Conservation (phyloP, 2,888 invertebrate genomes). For the Limnephilus marmoratus region DNA sequence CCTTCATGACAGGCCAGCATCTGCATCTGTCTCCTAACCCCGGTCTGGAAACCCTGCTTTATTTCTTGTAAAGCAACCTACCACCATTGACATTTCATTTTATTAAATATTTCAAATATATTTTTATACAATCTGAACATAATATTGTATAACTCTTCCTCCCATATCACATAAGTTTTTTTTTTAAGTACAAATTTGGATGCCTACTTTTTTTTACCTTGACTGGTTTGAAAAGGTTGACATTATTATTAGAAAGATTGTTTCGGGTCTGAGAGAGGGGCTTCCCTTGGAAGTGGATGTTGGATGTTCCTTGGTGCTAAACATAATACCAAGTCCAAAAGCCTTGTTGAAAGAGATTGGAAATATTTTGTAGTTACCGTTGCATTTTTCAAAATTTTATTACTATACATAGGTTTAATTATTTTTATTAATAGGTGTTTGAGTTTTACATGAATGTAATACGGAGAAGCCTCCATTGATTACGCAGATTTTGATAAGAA, state of each 20-base stretch:
- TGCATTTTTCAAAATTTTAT: not conserved
- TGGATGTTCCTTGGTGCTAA: not conserved
- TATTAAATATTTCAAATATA: not conserved
- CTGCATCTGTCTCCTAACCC: conserved; percentile 53
- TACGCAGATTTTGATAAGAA: not conserved
- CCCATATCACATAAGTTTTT: not conserved
- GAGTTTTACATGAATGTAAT: not conserved
- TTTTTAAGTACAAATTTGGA: not conserved
- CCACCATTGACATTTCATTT: not conserved
- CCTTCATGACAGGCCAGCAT: conserved; percentile 85
- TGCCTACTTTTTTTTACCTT: not conserved
- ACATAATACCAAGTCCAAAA: not conserved
- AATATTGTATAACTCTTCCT: not conserved
- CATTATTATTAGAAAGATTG: not conserved
- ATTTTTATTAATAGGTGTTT: not conserved
- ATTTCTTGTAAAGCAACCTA: conserved; percentile 55
- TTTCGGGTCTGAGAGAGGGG: not conserved
- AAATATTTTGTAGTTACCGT: conserved; percentile 2
- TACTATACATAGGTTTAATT: not conserved
- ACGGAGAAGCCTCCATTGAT: not conserved
- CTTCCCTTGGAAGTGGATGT: not conserved
- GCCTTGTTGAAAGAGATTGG: not conserved
- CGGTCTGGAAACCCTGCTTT: conserved; percentile 48
- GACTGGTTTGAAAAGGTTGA: not conserved
- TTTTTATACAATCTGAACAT: not conserved